phyloP scores from a whole-genome alignment of 2,797 vertebrate genomes.

The Brachyrhaphis roseni region DNA sequence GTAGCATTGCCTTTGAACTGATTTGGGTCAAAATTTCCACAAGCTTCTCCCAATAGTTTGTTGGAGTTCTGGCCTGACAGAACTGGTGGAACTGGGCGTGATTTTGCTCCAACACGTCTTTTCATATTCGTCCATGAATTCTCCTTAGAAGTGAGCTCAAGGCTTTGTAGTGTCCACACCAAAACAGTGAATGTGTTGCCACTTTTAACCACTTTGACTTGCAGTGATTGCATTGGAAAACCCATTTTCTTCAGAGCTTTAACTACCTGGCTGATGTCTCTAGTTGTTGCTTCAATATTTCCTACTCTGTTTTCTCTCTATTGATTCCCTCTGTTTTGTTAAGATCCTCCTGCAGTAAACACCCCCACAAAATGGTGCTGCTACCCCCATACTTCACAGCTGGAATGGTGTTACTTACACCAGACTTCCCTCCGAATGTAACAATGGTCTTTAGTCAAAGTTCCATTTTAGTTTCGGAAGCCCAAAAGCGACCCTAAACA shows the following conservation, averaged over 20 bases:
- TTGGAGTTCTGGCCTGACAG: too few species aligned
- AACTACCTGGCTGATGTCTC: not conserved
- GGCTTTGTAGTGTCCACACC: not conserved
- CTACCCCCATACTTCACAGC: not conserved
- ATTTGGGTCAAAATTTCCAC: too few species aligned
- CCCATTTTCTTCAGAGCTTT: not conserved
- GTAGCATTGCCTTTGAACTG: too few species aligned
- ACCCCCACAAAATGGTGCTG: not conserved
- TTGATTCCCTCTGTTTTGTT: not conserved
- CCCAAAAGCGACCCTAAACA: not conserved
- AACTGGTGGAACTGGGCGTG: too few species aligned
- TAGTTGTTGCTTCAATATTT: not conserved
- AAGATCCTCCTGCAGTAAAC: not conserved
- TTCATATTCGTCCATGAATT: not conserved
- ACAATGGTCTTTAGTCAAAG: not conserved
- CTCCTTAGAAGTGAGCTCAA: not conserved
- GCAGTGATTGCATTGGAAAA: not conserved
- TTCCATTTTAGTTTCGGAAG: not conserved
- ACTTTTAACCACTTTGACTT: not conserved
- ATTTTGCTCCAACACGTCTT: not conserved
- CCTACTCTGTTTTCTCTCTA: too few species aligned
- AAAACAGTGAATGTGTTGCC: not conserved
- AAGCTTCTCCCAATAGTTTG: too few species aligned
- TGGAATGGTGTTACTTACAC: not conserved
- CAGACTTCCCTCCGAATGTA: not conserved